Base-by-base conservation (phyloP, 1,140 invertebrate species). In the Philotrypesis tridentata region DNA sequence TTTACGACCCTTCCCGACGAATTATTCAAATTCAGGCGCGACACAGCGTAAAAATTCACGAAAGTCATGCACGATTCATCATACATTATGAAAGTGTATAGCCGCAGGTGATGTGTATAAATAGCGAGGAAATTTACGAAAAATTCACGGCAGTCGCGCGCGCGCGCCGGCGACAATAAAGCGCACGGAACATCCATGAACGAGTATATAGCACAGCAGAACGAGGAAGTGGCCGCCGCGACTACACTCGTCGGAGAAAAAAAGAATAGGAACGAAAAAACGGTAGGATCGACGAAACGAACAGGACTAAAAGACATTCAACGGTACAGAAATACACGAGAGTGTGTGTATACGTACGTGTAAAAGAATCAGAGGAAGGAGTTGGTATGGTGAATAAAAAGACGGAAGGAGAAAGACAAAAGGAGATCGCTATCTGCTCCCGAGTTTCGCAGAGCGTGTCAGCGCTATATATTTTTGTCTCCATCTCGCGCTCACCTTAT, bases 351-450 rank as follows among this genome's bases (percentile, higher is more conserved):
- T n/a, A 67, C 27, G 21, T 0, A 76, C 4, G 21, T 33, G 29
- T n/a, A 68, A 43, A 55, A 31, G 40, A 29, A 31, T n/a, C 63
- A 43, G 37, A 81, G 29, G 75, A 27, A 71, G 17, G 17, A 60
- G 63, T n/a, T n/a, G n/a, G n/a, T 17, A 8, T 23, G 27, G 1
- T 21, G 23, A 63, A 29, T 61, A 68, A 8, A 71, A 67, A 37
- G 29, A 37, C 79, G 40, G 55, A 82, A 84, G 55, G 73, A 82
- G 76, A 71, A 67, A 67, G 5, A 21, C 14, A 33, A n/a, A 40
- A 25, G 60, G 40, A 33, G 31, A 70, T 68, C 27, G 61, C 70
- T 70, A 33, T 70, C 68, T 25, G 31, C 31, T 11, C 2, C 25
- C 25, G 27, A 65, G 61, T 65, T 65, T 65, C 27, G 25, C 61